A percentile compares a stretch with the other conserved stretches of the same genome.
Conservation (phyloP, 1,140 invertebrate species). For the Penaeus indicus region DNA sequence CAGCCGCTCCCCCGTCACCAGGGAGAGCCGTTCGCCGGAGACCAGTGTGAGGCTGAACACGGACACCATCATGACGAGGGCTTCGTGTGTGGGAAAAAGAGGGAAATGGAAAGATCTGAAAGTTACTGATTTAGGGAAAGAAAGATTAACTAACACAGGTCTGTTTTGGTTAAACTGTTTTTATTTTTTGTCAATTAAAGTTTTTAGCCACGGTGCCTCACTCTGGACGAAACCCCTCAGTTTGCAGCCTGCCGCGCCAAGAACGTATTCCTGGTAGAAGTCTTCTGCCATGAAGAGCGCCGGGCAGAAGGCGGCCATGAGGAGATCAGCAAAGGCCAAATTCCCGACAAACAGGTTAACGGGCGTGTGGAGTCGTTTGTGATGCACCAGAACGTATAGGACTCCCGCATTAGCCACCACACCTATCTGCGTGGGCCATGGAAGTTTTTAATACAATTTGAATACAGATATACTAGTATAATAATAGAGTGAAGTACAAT, state of each 20-base stretch:
- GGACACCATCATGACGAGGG: conserved; percentile 21
- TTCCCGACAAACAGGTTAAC: conserved; percentile 24
- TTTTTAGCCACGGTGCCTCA: background rate
- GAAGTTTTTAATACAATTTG: too few species aligned
- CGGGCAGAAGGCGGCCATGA: conserved; percentile 3
- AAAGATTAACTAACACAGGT: too few species aligned
- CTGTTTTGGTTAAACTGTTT: too few species aligned
- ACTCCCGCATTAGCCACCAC: background rate
- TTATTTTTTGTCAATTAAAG: too few species aligned
- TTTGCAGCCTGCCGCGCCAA: conserved; percentile 17
- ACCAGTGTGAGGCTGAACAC: conserved; percentile 20
- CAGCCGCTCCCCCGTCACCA: conserved; percentile 16
- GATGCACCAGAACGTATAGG: background rate
- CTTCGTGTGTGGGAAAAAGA: background rate
- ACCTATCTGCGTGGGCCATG: background rate
- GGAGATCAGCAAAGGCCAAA: conserved; percentile 35
- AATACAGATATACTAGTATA: too few species aligned
- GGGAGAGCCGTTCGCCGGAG: background rate
- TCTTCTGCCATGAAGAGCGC: conserved; percentile 24
- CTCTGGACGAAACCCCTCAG: conserved; percentile 33
- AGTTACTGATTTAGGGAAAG: background rate
- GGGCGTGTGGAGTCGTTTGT: background rate
- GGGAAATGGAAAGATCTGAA: background rate
- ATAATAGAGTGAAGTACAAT: background rate
- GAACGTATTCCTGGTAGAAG: conserved; percentile 28